phyloP scores from a whole-genome alignment of 2,888 invertebrate species.

The Craniophora ligustri region DNA sequence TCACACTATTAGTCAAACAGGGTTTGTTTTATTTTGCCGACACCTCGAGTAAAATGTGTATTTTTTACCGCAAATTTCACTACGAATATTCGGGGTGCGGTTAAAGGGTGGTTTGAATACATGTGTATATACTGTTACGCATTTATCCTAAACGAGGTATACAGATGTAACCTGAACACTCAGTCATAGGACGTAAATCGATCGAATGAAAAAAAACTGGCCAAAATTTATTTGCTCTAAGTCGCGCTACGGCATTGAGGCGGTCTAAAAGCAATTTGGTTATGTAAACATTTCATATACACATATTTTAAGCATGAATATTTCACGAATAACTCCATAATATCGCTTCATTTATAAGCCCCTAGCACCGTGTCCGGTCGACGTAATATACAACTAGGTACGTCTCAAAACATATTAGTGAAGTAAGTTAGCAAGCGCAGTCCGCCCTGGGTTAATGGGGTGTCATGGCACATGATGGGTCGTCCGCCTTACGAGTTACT shows the following conservation, averaged over 20 bases:
- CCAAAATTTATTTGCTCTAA: no score
- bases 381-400: slow-evolving; percentile 38
- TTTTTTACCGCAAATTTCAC: slow-evolving; percentile 27
- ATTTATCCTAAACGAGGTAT: no score
- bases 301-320: slow-evolving; percentile 33
- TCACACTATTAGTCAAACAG: slow-evolving; percentile 45
- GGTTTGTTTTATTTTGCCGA: slow-evolving; percentile 31
- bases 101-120: slow-evolving; percentile 19
- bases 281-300: slow-evolving; percentile 39
- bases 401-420: slow-evolving; percentile 77
- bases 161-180: no score
- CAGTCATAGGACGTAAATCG: no score
- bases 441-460: slow-evolving; percentile 81
- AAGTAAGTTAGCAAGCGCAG: slow-evolving; percentile 77
- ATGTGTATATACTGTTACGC: no score
- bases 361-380: slow-evolving; percentile 60
- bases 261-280: no score
- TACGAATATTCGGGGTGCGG: slow-evolving; percentile 10
- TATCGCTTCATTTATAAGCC: slow-evolving; percentile 64
- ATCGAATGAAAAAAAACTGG: no score
- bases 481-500: slow-evolving; percentile 73
- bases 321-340: slow-evolving; percentile 41
- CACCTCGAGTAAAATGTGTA: slow-evolving; percentile 25
- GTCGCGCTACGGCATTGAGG: no score
- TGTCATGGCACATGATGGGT: slow-evolving; percentile 85